Base-by-base conservation (phyloP, 2,888 invertebrate genomes). In the Megalurothrips usitatus region DNA sequence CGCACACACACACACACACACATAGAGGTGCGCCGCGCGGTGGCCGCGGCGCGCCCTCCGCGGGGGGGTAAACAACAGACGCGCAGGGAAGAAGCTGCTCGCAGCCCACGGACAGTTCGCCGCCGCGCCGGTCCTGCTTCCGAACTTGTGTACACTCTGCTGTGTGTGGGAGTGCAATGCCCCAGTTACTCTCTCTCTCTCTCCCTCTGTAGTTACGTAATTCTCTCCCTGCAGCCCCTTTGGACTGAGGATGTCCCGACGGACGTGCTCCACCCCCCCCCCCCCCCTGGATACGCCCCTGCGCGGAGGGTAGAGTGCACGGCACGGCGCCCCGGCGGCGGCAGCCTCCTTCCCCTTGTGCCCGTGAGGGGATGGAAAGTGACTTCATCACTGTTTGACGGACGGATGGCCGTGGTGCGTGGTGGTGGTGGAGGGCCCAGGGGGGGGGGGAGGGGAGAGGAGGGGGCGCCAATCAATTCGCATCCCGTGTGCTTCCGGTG, bases 401-500 rank as follows among this genome's bases (percentile, higher is more conserved):
- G 68, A 26, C 68, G 23, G 11, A 23, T 26, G 12, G 68, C 68
- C 68, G 23, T 23, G 14, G 58, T 11, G 52, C 52, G 52, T n/a
- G 58, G 19, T 58, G 14, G 10, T 52, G 52, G 52, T 17, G 9
- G 52, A 52, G n/a, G 68, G 68, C 23, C 23, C 10, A 17, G 58
- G 19, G 58, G 58, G 11, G 58, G 19, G 17, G 9, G 68, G 68
- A n/a, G 68, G 68, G 23, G 68, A 6, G 68, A 23, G 68, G 68
- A 0, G 9, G 23, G 68, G 68, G 23, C 12, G 68, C 68, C 68
- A 75, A 75, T 75, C 68, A 75, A 75, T 75, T 12, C 68, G 26
- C 26, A 75, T 75, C 68, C 68, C 26, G 68, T 26, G 12, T 10
- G 68, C 68, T 75, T 75, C 68, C 68, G 68, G 68, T 75, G 23